A percentile compares a stretch with the other conserved stretches of the same genome.
Evolutionary conservation across 2,888 invertebrate species (phyloP).

Genomic region (Macrosoma leucophasiata): DNA sequence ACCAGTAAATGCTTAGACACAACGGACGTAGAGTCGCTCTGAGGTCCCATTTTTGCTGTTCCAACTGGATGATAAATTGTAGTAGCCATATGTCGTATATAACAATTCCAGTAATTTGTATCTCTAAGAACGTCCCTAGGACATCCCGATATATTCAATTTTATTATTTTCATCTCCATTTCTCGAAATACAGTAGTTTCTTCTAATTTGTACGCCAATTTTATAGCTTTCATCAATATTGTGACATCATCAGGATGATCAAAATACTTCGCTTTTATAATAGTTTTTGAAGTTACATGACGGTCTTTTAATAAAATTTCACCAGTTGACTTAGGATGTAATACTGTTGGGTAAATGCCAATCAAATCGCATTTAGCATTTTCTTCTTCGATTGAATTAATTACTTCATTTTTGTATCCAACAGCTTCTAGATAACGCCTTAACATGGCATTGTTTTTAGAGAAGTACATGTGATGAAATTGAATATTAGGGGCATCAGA

Average conservation of each 20-base stretch:
- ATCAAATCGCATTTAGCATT: slow-evolving; percentile 45
- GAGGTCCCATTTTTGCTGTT: slow-evolving; percentile 80
- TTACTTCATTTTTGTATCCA: slow-evolving; percentile 39
- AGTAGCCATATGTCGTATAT: slow-evolving; percentile 66
- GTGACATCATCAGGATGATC: slow-evolving; percentile 68
- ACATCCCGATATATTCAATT: slow-evolving; percentile 47
- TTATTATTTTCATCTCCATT: slow-evolving; percentile 41
- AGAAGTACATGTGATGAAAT: slow-evolving; percentile 48
- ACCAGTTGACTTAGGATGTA: slow-evolving; percentile 74
- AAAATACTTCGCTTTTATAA: slow-evolving; percentile 78
- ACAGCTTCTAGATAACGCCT: slow-evolving; percentile 32
- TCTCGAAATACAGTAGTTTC: slow-evolving; percentile 50
- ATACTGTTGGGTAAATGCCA: slow-evolving; percentile 46
- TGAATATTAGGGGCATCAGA: slow-evolving; percentile 68
- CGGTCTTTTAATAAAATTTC: slow-evolving; percentile 69
- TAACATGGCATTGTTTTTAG: slow-evolving; percentile 34
- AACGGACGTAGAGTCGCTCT: slow-evolving; percentile 56
- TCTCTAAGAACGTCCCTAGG: slow-evolving; percentile 35
- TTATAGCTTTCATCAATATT: slow-evolving; percentile 52
- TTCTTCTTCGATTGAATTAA: slow-evolving; percentile 32
- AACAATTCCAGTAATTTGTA: slow-evolving; percentile 75
- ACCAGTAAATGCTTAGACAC: slow-evolving; percentile 68
- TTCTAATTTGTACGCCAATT: slow-evolving; percentile 46
- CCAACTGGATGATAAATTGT: slow-evolving; percentile 81
- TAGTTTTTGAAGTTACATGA: slow-evolving; percentile 59